Evolutionary conservation across 2,113 vertebrate species (phyloP), one percentile per base, ranked within the genome.

Genomic region (Psettodes erumei): DNA sequence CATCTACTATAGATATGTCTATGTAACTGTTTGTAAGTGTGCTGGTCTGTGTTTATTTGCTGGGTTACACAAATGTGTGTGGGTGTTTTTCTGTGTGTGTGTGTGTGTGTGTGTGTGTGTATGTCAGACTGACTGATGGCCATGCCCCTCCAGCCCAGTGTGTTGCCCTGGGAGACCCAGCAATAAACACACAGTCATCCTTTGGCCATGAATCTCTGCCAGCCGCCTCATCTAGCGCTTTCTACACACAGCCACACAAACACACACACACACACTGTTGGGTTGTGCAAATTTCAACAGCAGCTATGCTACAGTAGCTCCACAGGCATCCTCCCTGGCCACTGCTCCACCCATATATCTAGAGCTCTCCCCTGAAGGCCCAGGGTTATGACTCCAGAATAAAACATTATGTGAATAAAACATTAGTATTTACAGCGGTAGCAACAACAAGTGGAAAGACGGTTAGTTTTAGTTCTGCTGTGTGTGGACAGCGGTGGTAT

Each of bases 171-270:
- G 25, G 77, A 86, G 77, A 74, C 71, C 71, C 53, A 30, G 67
- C 71, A 77, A 63, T 85, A 88, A 88, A 88, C 83, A 88, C 77
- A 85, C 77, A 71, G 38, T 59, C 62, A 48, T 63, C 67, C 67
- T 70, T 55, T 4, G 23, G 70, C 53, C 62, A 88, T 83, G 84
- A 88, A 88, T 90, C 81, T 88, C 58, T 77, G 76, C 82, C 79
- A 85, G 73, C 61, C 8, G 5, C 55, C 68, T 76, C 73, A 71
- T 77, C 79, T 61, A 15, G 16, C 4, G 16, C n/a, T 55, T 61
- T 75, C 27, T 77, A 58, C 63, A 37, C 65, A 68, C 19, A 82
- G 13, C 33, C 45, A 68, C 59, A 79, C 51, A 77, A 35, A 79
- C 50, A 69, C 45, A 68, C 59, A 79, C 51, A 77, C 30, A 79